Conservation (phyloP, 2,888 invertebrate species). For the Agonopterix subpropinquella region DNA sequence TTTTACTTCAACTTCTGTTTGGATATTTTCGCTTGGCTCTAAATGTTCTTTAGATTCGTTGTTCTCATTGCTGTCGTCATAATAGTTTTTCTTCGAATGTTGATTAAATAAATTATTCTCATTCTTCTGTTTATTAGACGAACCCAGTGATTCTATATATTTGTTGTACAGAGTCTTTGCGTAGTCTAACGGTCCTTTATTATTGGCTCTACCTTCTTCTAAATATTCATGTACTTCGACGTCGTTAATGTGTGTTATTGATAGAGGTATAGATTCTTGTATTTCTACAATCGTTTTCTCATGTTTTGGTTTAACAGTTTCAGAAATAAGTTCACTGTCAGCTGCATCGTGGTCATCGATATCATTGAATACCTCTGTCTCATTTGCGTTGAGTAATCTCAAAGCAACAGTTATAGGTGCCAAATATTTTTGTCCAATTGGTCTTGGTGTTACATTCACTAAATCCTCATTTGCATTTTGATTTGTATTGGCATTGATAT, state of each 20-base stretch:
- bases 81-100: constrained; percentile 40
- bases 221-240: constrained; percentile 63
- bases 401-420: constrained; percentile 78
- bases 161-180: constrained; percentile 47
- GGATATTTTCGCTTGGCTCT: constrained; percentile 50
- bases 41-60: constrained; percentile 37
- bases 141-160: constrained; percentile 49
- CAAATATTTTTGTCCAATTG: constrained; percentile 71
- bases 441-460: constrained; percentile 73
- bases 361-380: constrained; percentile 49
- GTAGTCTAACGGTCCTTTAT: constrained; percentile 35
- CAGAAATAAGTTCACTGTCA: constrained; percentile 53
- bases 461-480: constrained; percentile 24
- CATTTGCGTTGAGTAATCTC: constrained; percentile 64
- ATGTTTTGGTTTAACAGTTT: constrained; percentile 52
- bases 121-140: constrained; percentile 34
- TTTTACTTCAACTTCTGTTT: constrained; percentile 40
- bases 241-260: constrained; percentile 65
- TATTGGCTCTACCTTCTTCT: constrained; percentile 53
- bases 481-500: constrained; percentile 16
- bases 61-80: constrained; percentile 17
- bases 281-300: constrained; percentile 77
- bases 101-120: constrained; percentile 40
- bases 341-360: constrained; percentile 56
- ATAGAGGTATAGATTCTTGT: constrained; percentile 78